phyloP scores from a whole-genome alignment of 2,888 invertebrate species.

The Aricia artaxerxes region DNA sequence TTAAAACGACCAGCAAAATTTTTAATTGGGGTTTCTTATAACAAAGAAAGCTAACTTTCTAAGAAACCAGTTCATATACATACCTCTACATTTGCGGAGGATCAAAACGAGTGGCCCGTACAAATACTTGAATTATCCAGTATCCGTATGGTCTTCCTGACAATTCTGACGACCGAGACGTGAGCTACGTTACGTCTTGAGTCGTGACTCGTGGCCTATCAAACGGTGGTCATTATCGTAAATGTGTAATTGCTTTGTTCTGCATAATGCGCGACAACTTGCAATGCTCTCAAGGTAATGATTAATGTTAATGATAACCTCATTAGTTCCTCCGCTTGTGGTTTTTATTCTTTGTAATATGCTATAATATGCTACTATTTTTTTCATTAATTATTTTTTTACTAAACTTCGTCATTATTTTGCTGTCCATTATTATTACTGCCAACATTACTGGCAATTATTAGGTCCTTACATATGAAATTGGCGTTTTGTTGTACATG shows the following conservation, averaged over 20 bases:
- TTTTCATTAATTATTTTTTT: neutral
- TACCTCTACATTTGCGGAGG: neutral
- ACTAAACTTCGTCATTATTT: neutral
- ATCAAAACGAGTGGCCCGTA: neutral
- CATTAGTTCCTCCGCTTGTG: neutral
- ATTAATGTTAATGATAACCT: neutral
- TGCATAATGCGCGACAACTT: conserved; percentile 17
- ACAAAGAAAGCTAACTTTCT: neutral
- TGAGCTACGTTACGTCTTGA: neutral
- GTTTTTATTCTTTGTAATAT: neutral
- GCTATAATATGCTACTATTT: neutral
- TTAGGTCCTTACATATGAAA: neutral
- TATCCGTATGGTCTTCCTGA: neutral
- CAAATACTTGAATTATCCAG: neutral
- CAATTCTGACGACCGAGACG: neutral
- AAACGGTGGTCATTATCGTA: conserved; percentile 17
- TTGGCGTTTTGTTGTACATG: too few relatives aligned
- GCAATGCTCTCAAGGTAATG: conserved; percentile 10
- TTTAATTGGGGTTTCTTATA: neutral
- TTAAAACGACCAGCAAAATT: neutral
- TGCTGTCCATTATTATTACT: neutral
- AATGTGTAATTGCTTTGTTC: conserved; percentile 12
- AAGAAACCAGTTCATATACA: neutral
- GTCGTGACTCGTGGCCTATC: conserved; percentile 10
- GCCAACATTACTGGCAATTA: neutral